These are phyloP conservation scores for Oreochromis aureus DNA, from an alignment of 2,113 vertebrate genomes.

Conservation along the genomic window DNA sequence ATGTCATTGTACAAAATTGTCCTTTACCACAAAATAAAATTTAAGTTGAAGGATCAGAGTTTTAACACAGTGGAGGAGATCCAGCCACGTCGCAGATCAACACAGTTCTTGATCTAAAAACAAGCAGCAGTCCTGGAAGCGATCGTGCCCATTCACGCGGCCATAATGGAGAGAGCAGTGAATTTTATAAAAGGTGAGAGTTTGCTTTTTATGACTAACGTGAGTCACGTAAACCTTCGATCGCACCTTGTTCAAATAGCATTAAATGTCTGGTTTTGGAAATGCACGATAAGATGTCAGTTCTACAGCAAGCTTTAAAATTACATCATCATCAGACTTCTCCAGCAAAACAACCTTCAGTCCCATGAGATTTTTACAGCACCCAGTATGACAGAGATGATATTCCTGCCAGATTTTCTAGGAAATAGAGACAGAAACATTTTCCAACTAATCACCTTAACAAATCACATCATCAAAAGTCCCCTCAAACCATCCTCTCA, in stretches of 20 bases:
- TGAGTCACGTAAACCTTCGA: neutral
- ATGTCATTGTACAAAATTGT: neutral
- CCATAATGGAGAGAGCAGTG: neutral
- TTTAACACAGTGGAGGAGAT: neutral
- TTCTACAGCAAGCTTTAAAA: neutral
- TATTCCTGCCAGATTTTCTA: slow-evolving; percentile 58
- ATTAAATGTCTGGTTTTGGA: neutral
- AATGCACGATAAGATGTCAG: neutral
- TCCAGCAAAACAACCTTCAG: neutral
- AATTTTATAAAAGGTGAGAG: neutral
- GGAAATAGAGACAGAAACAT: neutral
- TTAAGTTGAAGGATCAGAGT: neutral
- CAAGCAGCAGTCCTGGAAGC: neutral
- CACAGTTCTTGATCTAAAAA: neutral
- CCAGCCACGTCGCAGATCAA: neutral
- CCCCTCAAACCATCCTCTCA: slow-evolving; percentile 31
- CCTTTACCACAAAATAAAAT: neutral
- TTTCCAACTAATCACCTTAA: slow-evolving; percentile 44
- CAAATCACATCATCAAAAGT: slow-evolving; percentile 33
- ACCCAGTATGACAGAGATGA: slow-evolving; percentile 50
- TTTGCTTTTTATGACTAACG: neutral
- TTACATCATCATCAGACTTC: neutral
- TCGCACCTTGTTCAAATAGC: neutral
- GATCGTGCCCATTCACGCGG: neutral
- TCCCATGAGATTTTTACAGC: slow-evolving; percentile 30